Base-by-base conservation (phyloP, 2,797 vertebrate species). In the Helicolenus hilgendorfi region DNA sequence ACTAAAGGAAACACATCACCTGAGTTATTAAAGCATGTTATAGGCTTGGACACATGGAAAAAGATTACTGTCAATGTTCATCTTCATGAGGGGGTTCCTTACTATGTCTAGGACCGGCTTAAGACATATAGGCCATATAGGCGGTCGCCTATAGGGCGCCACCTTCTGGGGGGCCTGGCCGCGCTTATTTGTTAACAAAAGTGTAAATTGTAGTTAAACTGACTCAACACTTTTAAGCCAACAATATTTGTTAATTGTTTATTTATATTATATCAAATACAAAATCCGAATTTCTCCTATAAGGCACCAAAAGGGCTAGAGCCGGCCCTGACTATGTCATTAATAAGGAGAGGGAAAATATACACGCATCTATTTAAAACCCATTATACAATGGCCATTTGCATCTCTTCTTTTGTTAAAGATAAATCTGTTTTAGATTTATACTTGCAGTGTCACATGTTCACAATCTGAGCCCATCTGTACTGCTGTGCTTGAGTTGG, bases 401-500 rank as follows among this genome's bases (percentile, higher is more conserved):
- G 11, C n/a, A 13, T 41, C 7, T 59, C 18, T 27, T 29, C 4
- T 72, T 79, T 68, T 64, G 4, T 49, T 36, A 14, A 7, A 38
- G 27, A 77, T 77, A 3, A n/a, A 49, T 60, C 11, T 56, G 20
- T 60, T 64, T 68, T 13, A 77, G 15, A 69, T 59, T 27, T 64
- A 35, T n/a, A 9, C n/a, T 63, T 27, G 4, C 22, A 4, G 3
- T 53, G 35, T 70, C 29, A 38, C 24, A 71, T 72, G 41, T 60
- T 69, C 13, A 49, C 53, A 26, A 70, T 79, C 56, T 71, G 15
- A 72, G 33, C 11, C 59, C 59, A 27, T 72, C 74, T 65, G 62
- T 14, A n/a, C 18, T 71, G 64, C 77, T 83, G 71, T 77, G 55
- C 71, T 86, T 24, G 59, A 72, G 11, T 1, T 58, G 59, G 89